Evolutionary conservation across 2,888 invertebrate species (phyloP).

Genomic region (Phorcus lineatus): DNA sequence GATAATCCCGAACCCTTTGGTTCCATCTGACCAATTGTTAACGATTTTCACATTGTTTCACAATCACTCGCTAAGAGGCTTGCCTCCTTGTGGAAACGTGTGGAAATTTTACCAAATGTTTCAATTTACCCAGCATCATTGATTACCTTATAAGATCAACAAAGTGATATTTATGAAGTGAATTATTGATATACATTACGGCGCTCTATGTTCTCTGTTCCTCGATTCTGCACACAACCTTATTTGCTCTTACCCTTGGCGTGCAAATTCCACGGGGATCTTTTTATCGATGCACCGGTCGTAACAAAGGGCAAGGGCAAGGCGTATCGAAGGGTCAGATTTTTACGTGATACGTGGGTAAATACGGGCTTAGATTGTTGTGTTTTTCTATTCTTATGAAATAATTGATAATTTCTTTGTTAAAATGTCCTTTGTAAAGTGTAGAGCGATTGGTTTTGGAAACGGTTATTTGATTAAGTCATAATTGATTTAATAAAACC

Average conservation of each 20-base stretch:
- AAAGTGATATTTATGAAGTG: constrained; percentile 2
- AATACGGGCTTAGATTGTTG: constrained; percentile 10
- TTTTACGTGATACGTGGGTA: not conserved
- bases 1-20: too few relatives aligned
- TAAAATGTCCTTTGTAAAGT: too few relatives aligned
- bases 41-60: too few relatives aligned
- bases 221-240: not conserved
- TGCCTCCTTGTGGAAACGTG: too few relatives aligned
- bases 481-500: too few relatives aligned
- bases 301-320: constrained; percentile 1
- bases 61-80: too few relatives aligned
- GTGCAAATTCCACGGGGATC: constrained; percentile 21
- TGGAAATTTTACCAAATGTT: not conserved
- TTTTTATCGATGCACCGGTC: constrained; percentile 21
- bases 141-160: constrained; percentile 1
- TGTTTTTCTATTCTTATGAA: not conserved
- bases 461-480: too few relatives aligned
- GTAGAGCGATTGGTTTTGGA: too few relatives aligned
- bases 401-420: too few relatives aligned
- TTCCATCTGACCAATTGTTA: too few relatives aligned
- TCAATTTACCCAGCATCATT: constrained; percentile 14
- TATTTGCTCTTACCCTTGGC: not conserved
- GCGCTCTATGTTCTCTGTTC: not conserved
- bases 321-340: not conserved
- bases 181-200: constrained; percentile 9